phyloP scores from a whole-genome alignment of 1,140 invertebrate genomes.

The Zaprionus camerounensis region DNA sequence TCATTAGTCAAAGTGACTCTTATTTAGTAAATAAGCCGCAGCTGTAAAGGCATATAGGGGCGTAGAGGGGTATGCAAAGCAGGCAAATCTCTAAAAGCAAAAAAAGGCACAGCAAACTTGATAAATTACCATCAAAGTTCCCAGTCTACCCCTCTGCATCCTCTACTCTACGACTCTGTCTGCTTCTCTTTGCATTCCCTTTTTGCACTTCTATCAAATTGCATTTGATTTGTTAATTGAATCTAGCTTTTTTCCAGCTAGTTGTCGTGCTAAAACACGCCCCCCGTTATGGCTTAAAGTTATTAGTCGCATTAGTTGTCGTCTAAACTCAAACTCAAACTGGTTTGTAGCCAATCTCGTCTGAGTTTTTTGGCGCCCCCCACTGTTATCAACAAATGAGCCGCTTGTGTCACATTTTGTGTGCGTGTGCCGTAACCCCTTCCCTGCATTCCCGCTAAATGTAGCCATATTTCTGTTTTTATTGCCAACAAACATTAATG shows the following conservation, averaged over 20 bases:
- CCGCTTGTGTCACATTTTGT: conserved; percentile 76
- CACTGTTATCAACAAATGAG: conserved; percentile 75
- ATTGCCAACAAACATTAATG: conserved; percentile 55
- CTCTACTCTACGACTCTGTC: not conserved
- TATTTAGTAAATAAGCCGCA: conserved; percentile 65
- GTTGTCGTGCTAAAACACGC: conserved; percentile 60
- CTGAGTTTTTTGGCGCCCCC: conserved; percentile 43
- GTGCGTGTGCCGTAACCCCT: conserved; percentile 46
- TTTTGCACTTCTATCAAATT: conserved; percentile 64
- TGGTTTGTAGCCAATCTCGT: conserved; percentile 50
- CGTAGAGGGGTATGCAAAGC: not conserved
- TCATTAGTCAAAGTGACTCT: conserved; percentile 83
- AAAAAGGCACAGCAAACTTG: not conserved
- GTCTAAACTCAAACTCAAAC: conserved; percentile 39
- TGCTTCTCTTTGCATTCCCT: conserved; percentile 20
- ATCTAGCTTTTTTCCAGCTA: conserved; percentile 68
- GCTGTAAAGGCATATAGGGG: conserved; percentile 9
- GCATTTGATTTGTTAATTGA: conserved; percentile 82
- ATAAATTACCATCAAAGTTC: not conserved
- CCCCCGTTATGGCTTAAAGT: conserved; percentile 50
- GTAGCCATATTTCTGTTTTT: conserved; percentile 59
- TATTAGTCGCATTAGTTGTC: conserved; percentile 5
- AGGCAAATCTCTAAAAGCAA: not conserved
- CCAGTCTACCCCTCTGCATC: not conserved
- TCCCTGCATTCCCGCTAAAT: conserved; percentile 3